Evolutionary conservation across 2,797 vertebrate species (phyloP).

Genomic region (Pangasius krempfi): DNA sequence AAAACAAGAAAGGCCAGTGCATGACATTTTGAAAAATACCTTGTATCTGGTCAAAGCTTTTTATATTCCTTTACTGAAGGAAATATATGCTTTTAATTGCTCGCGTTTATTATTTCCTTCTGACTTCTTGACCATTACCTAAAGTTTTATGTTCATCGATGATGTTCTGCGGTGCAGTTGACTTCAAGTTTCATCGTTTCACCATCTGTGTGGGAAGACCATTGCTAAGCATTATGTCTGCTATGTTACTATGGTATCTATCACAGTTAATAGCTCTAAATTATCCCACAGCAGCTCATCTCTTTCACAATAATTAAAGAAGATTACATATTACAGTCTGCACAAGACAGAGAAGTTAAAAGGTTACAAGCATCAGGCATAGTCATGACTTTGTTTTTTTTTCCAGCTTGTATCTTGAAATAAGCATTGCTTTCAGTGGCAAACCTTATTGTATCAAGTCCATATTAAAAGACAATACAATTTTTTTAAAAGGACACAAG

Average conservation of each 20-base stretch:
- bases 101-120: not conserved
- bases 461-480: not conserved
- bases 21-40: not conserved
- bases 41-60: not conserved
- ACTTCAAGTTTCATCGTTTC: not conserved
- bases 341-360: constrained; percentile 29
- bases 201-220: not conserved
- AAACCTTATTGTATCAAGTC: not conserved
- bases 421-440: not conserved
- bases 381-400: not conserved
- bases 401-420: constrained; percentile 1
- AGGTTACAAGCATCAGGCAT: constrained; percentile 32
- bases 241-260: constrained; percentile 9
- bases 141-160: not conserved
- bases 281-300: constrained; percentile 10
- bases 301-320: constrained; percentile 37
- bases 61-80: not conserved
- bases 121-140: not conserved
- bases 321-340: constrained; percentile 26
- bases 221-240: not conserved
- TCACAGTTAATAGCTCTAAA: constrained; percentile 36
- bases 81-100: not conserved
- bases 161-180: not conserved
- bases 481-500: not conserved
- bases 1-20: too few relatives aligned